Percentiles rank a stretch among this genome's conserved stretches.
These are phyloP conservation scores for Pristionchus mayeri DNA, from an alignment of 2,888 invertebrate genomes.

Conservation along the genomic window DNA sequence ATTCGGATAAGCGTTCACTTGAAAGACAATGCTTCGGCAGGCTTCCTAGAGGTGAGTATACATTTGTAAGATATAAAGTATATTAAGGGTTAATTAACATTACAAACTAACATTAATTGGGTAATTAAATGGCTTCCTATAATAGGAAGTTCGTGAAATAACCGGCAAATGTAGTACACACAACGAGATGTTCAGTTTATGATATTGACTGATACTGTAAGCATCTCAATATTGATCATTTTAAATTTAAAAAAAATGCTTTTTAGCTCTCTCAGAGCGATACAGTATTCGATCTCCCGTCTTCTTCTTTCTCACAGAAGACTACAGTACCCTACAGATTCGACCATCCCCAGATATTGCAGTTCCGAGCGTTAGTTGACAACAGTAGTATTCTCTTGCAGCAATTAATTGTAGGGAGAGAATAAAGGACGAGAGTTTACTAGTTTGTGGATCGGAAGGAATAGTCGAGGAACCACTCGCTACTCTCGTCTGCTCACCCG, in stretches of 20 bases:
- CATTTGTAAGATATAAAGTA: background rate
- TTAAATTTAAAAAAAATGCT: background rate
- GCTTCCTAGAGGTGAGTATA: slow-evolving; percentile 32
- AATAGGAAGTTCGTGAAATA: no score
- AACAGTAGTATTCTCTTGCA: background rate
- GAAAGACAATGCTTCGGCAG: slow-evolving; percentile 19
- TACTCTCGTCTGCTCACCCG: slow-evolving; percentile 33
- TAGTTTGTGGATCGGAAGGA: slow-evolving; percentile 12
- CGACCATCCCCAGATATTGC: slow-evolving; percentile 11
- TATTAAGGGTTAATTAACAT: no score
- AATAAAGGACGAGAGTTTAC: slow-evolving; percentile 28
- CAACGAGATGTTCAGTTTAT: background rate
- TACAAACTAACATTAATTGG: no score
- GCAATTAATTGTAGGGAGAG: background rate
- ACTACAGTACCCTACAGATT: slow-evolving; percentile 46
- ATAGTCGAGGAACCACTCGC: slow-evolving; percentile 13
- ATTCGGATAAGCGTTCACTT: slow-evolving; percentile 35
- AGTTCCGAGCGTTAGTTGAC: slow-evolving; percentile 17
- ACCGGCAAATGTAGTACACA: background rate
- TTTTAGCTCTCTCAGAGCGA: slow-evolving; percentile 61
- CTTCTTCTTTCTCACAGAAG: slow-evolving; percentile 35
- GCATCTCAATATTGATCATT: background rate
- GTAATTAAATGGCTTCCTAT: no score
- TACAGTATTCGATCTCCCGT: slow-evolving; percentile 52
- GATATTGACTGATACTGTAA: background rate